Evolutionary conservation across 2,113 vertebrate genomes (phyloP).

Genomic region (Phyllostomus hastatus): DNA sequence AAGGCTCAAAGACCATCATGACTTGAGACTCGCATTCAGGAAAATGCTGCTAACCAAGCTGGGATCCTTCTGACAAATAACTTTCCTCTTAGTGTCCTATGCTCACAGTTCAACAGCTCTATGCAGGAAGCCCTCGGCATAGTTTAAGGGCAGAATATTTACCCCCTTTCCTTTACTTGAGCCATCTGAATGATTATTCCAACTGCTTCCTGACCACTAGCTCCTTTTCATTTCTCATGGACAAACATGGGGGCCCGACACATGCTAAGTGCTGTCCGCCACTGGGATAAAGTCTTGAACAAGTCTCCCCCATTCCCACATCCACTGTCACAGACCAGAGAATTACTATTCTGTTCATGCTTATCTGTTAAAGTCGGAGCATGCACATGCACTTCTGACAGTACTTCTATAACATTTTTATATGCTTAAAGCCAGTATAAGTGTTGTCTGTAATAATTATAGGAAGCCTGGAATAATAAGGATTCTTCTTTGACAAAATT

Average conservation of each 20-base stretch:
- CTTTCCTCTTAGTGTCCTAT: not conserved
- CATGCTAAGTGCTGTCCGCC: not conserved
- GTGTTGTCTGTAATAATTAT: not conserved
- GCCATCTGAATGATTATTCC: not conserved
- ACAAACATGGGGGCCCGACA: not conserved
- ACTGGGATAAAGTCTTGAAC: not conserved
- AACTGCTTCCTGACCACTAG: not conserved
- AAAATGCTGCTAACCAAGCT: not conserved
- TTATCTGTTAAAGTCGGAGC: not conserved
- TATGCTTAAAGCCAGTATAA: not conserved
- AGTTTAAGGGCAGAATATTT: not conserved
- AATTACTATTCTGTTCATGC: not conserved
- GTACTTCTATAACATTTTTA: not conserved
- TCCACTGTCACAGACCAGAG: not conserved
- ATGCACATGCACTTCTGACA: not conserved
- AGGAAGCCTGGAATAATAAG: not conserved
- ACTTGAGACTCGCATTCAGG: not conserved
- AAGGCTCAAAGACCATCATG: not conserved
- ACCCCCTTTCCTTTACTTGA: not conserved
- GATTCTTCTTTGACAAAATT: not conserved
- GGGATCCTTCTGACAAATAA: not conserved
- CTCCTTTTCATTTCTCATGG: not conserved
- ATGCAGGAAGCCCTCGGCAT: fast-evolving
- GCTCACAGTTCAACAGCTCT: not conserved
- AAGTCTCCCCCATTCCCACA: not conserved